Evolutionary conservation across 1,140 invertebrate genomes (phyloP).

Genomic region (Diorhabda carinulata): DNA sequence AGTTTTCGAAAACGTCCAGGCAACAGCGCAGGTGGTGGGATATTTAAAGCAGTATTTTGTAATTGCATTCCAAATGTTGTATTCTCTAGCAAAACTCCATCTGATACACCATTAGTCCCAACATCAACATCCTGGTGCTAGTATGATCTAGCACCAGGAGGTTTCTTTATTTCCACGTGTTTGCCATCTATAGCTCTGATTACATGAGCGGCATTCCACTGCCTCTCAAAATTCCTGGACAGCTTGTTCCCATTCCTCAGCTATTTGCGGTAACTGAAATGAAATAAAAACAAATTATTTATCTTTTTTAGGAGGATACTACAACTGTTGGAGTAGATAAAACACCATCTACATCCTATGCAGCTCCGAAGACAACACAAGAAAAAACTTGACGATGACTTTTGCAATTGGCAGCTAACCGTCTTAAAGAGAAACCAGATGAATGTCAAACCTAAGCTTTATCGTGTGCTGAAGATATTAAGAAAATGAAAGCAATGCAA

Average conservation of each 20-base stretch:
- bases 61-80: constrained; percentile 27
- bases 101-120: constrained; percentile 45
- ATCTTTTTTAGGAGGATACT: neutral
- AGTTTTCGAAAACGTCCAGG: constrained; percentile 29
- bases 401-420: neutral
- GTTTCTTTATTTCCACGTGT: constrained; percentile 17
- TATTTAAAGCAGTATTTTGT: constrained; percentile 28
- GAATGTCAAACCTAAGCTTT: neutral
- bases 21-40: constrained; percentile 35
- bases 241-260: constrained; percentile 8
- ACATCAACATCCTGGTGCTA: too few species aligned
- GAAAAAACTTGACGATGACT: neutral
- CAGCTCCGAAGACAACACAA: neutral
- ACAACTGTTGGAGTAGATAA: neutral
- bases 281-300: too few species aligned
- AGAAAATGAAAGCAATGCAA: neutral
- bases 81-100: constrained; percentile 44
- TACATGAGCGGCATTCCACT: constrained; percentile 33
- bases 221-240: constrained; percentile 19
- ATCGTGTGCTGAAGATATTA: neutral
- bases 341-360: neutral
- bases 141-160: neutral
- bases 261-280: neutral
- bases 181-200: constrained; percentile 35
- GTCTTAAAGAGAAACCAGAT: neutral